Evolutionary conservation across 37 sponge, comb jelly and placozoan genomes (phyloP).

Genomic region (Eunapius fragilis): DNA sequence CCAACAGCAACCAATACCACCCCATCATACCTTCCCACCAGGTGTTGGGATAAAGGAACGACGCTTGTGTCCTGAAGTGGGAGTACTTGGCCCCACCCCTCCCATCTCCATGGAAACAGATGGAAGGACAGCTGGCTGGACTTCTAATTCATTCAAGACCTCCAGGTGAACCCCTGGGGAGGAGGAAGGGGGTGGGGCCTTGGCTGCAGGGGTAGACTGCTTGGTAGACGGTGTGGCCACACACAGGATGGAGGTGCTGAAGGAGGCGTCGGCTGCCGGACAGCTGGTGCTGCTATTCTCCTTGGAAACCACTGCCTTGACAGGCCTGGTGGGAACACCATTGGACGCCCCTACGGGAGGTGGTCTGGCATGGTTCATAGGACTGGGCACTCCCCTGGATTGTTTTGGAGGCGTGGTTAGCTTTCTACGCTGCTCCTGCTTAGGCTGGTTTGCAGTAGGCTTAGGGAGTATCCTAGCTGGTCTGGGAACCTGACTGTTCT

Average conservation of each 20-base stretch:
- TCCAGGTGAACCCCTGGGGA: no score
- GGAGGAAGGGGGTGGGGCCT: not conserved
- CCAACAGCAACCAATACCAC: no score
- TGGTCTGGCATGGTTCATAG: not conserved
- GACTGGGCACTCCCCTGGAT: not conserved
- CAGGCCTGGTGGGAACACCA: not conserved
- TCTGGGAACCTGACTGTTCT: not conserved
- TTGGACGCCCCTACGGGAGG: not conserved
- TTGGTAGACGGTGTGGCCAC: not conserved
- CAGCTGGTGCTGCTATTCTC: no score
- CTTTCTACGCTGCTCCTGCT: not conserved
- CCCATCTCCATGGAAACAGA: not conserved
- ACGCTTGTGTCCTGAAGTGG: not conserved
- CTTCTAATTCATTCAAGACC: no score
- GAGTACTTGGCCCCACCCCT: not conserved
- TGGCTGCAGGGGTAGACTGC: not conserved
- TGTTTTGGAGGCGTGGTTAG: not conserved
- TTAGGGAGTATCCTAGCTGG: not conserved
- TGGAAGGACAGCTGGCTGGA: no score
- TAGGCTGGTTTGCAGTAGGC: not conserved
- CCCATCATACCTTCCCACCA: conserved; percentile 10
- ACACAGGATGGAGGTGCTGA: not conserved
- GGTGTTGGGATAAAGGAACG: conserved; percentile 5
- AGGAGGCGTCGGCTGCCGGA: not conserved
- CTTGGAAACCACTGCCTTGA: no score